Evolutionary conservation across 2,113 vertebrate genomes (phyloP).

Genomic region (Hippocampus zosterae): DNA sequence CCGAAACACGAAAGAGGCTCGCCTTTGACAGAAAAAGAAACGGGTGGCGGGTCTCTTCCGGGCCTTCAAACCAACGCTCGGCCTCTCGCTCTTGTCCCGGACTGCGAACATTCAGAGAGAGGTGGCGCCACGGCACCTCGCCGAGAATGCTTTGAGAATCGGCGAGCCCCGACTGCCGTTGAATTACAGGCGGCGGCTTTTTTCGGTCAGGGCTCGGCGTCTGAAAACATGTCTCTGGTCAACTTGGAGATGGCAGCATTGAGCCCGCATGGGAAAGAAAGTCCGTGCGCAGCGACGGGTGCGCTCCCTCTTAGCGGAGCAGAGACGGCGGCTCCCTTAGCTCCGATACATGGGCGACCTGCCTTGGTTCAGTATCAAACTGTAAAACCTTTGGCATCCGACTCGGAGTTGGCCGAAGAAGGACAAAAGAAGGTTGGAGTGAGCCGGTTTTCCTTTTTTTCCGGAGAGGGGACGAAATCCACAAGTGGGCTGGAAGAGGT

Average conservation of each 20-base stretch:
- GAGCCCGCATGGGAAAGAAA: conserved; percentile 4
- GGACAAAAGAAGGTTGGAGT: neutral
- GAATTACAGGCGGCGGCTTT: neutral
- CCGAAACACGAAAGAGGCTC: conserved; percentile 12
- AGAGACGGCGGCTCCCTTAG: conserved; percentile 1
- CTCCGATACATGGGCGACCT: conserved; percentile 5
- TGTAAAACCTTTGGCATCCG: neutral
- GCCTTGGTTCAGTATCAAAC: neutral
- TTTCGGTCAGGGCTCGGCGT: neutral
- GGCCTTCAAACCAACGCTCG: neutral
- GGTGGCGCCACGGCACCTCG: conserved; percentile 1
- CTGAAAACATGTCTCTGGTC: conserved; percentile 8
- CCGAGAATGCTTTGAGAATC: neutral
- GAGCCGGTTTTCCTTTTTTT: neutral
- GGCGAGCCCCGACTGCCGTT: neutral
- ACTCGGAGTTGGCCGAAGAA: neutral
- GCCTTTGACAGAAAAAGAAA: conserved; percentile 2
- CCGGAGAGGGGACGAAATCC: neutral
- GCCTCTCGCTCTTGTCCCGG: neutral
- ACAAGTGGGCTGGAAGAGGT: conserved; percentile 10
- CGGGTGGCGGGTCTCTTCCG: neutral
- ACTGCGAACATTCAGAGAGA: neutral
- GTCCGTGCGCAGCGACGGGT: neutral
- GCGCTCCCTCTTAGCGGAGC: neutral
- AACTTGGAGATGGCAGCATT: neutral